Percentiles rank a stretch among this genome's conserved stretches.
phyloP scores from a whole-genome alignment of 2,113 vertebrate genomes.

The Thomomys bottae region DNA sequence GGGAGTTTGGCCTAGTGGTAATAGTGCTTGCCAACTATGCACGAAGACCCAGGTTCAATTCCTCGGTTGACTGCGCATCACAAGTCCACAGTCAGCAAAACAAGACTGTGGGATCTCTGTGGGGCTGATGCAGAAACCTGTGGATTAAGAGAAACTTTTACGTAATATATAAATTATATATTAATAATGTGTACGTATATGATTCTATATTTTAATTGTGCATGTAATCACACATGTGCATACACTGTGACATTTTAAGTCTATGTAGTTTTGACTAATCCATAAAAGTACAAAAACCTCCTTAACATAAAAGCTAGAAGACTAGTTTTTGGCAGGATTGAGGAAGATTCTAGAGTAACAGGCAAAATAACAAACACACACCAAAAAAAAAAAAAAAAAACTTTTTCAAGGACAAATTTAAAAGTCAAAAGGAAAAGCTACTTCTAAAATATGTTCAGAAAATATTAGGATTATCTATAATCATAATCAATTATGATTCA shows the following conservation, averaged over 20 bases:
- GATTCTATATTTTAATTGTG: too few species aligned
- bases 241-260: neutral
- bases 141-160: neutral
- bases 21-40: too few species aligned
- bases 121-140: neutral
- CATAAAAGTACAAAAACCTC: neutral
- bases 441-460: neutral
- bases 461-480: neutral
- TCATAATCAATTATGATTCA: neutral
- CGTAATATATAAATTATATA: too few species aligned
- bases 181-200: too few species aligned
- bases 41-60: too few species aligned
- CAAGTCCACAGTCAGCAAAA: neutral
- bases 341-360: neutral
- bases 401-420: neutral
- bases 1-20: too few species aligned
- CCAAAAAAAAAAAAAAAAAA: too few species aligned
- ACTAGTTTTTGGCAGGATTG: neutral
- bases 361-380: neutral
- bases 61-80: too few species aligned
- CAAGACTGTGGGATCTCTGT: neutral
- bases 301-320: neutral
- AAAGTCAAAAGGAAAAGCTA: neutral
- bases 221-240: too few species aligned
- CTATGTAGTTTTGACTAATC: neutral